phyloP scores from a whole-genome alignment of 2,797 vertebrate genomes.

The Sebastiscus tertius region DNA sequence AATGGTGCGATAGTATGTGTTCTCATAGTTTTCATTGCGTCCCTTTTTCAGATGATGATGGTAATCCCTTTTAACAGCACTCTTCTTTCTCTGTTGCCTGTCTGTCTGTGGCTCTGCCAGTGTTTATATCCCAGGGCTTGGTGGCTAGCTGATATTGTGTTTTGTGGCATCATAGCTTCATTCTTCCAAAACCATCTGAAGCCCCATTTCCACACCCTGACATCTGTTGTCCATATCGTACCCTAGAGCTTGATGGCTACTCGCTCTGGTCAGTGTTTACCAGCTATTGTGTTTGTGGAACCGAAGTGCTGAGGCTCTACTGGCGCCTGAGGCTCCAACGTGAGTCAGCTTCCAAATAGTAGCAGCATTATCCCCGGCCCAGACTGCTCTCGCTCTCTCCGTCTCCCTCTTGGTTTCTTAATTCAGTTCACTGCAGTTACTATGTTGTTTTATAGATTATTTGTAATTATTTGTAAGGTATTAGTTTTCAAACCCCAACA shows the following conservation, averaged over 20 bases:
- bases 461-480: conserved; percentile 2
- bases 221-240: conserved; percentile 68
- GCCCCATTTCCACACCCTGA: conserved; percentile 59
- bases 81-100: conserved; percentile 40
- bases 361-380: conserved; percentile 21
- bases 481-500: background rate
- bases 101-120: conserved; percentile 49
- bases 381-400: conserved; percentile 9
- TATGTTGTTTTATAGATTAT: background rate
- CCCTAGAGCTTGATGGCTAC: conserved; percentile 64
- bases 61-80: conserved; percentile 45
- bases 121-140: conserved; percentile 61
- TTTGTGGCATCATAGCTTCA: conserved; percentile 54
- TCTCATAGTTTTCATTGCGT: conserved; percentile 12
- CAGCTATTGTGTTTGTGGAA: conserved; percentile 64
- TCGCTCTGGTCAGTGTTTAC: conserved; percentile 68
- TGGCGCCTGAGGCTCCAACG: conserved; percentile 60
- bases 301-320: conserved; percentile 47
- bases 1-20: conserved; percentile 5
- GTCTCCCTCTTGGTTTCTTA: conserved; percentile 1
- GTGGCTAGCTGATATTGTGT: conserved; percentile 55
- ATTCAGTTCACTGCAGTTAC: background rate
- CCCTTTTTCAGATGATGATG: conserved; percentile 14
- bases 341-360: conserved; percentile 60
- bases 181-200: conserved; percentile 63